These are phyloP conservation scores for Diaprepes abbreviatus DNA, from an alignment of 2,888 invertebrate genomes.

Conservation along the genomic window DNA sequence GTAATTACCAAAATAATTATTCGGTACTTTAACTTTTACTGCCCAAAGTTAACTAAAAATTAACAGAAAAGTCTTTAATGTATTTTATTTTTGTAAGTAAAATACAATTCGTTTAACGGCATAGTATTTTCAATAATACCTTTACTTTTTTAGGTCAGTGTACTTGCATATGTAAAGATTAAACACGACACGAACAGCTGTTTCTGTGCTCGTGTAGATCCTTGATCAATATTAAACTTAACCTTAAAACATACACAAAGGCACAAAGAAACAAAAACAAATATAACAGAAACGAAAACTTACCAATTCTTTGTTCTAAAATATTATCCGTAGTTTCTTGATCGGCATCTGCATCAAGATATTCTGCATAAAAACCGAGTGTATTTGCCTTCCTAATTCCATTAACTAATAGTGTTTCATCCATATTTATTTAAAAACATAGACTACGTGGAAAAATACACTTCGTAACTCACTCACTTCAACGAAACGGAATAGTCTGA, in stretches of 20 bases:
- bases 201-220: neutral
- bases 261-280: slow-evolving; percentile 39
- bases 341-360: slow-evolving; percentile 55
- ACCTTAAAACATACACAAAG: slow-evolving; percentile 47
- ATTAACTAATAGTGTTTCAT: slow-evolving; percentile 50
- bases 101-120: no score
- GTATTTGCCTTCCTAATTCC: slow-evolving; percentile 56
- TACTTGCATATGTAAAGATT: neutral
- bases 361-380: slow-evolving; percentile 59
- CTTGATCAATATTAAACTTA: slow-evolving; percentile 49
- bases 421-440: slow-evolving; percentile 24
- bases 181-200: slow-evolving; percentile 8
- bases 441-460: neutral
- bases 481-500: neutral
- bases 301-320: slow-evolving; percentile 60
- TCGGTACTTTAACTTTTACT: no score
- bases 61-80: no score
- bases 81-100: no score
- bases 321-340: slow-evolving; percentile 48
- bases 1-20: no score
- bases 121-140: no score
- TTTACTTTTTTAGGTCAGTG: slow-evolving; percentile 3
- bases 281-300: slow-evolving; percentile 48
- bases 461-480: neutral
- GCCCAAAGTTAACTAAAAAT: no score